phyloP scores from a whole-genome alignment of 2,797 vertebrate species.

The Xerus rutilus region DNA sequence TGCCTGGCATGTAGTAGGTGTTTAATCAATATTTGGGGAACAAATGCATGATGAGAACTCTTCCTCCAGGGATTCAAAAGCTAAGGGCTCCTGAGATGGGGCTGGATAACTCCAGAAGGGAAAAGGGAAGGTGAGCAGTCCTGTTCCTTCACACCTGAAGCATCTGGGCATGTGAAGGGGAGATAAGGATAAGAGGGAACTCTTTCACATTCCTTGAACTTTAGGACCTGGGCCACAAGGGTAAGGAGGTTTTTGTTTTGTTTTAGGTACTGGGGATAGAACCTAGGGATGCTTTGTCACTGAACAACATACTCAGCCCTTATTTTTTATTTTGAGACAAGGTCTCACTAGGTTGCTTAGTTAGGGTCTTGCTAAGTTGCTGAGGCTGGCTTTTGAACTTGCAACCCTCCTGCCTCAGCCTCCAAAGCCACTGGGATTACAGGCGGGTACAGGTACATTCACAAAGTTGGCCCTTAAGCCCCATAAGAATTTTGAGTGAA shows the following conservation, averaged over 20 bases:
- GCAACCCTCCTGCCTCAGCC: no score
- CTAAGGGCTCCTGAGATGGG: neutral
- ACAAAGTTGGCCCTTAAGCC: neutral
- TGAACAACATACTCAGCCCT: no score
- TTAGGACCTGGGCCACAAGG: neutral
- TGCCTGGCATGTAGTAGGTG: neutral
- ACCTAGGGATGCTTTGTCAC: no score
- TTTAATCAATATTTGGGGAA: neutral
- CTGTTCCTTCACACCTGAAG: neutral
- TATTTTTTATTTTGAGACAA: no score
- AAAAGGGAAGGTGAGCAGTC: neutral
- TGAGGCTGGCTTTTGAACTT: no score
- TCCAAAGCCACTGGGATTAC: no score
- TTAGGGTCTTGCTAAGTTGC: no score
- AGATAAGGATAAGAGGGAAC: neutral
- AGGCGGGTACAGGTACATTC: neutral
- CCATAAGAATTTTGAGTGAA: neutral
- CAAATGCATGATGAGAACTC: neutral
- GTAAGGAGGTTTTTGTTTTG: neutral
- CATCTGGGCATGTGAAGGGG: neutral
- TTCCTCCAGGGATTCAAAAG: neutral
- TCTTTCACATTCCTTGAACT: neutral
- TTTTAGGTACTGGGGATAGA: no score
- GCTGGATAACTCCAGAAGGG: neutral
- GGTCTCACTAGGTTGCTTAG: no score